Conservation (phyloP, 2,888 invertebrate genomes). For the Chrysodeixis includens region DNA sequence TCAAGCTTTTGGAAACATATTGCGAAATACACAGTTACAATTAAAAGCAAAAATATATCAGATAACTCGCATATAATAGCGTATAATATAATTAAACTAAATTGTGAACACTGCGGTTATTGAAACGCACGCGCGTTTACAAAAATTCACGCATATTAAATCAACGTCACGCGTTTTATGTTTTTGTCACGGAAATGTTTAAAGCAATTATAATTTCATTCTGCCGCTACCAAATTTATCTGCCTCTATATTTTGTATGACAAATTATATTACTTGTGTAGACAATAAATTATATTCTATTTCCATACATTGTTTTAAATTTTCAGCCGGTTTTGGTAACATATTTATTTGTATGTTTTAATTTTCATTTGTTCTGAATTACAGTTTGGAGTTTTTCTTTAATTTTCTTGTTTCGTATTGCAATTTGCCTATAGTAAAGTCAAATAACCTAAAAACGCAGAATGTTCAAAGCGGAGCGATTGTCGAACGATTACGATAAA, state of each 20-base stretch:
- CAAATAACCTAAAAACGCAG: no score
- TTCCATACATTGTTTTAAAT: neutral
- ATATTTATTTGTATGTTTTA: neutral
- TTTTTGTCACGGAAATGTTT: constrained; percentile 42
- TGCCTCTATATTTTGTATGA: constrained; percentile 13
- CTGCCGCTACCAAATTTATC: constrained; percentile 35
- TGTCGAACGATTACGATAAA: no score
- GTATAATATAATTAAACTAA: constrained; percentile 29
- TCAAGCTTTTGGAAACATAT: neutral
- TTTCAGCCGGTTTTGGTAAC: neutral
- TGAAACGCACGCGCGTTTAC: constrained; percentile 42
- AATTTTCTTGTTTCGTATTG: no score
- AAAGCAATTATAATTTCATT: constrained; percentile 43
- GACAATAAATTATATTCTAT: neutral
- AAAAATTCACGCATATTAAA: constrained; percentile 52
- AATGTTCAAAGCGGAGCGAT: no score
- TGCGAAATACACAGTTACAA: neutral
- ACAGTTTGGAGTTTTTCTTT: no score
- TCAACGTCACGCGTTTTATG: constrained; percentile 48
- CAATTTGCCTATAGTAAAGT: no score
- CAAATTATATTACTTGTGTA: neutral
- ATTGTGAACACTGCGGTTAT: constrained; percentile 28
- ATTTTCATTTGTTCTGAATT: neutral
- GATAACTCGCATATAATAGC: neutral
- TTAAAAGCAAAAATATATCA: neutral